phyloP scores from a whole-genome alignment of 2,113 vertebrate species.

The Nycticorax nycticorax region DNA sequence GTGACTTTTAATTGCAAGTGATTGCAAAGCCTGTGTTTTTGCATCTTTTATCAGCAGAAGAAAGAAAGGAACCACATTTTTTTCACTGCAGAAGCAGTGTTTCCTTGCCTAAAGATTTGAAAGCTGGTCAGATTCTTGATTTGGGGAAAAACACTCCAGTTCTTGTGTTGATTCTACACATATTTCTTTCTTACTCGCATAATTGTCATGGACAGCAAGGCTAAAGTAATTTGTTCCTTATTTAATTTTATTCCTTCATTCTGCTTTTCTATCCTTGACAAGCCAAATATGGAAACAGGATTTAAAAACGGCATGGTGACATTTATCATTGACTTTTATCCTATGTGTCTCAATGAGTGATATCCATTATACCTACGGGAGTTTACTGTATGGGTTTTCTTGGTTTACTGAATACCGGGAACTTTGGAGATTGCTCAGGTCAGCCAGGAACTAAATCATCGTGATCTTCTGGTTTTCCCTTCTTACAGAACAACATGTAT shows the following conservation, averaged over 20 bases:
- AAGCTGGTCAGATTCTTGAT: neutral
- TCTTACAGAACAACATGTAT: neutral
- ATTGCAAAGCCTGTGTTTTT: neutral
- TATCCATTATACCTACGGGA: neutral
- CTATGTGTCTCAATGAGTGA: accelerated
- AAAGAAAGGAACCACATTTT: neutral
- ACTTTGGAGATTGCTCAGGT: neutral
- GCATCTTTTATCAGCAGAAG: neutral
- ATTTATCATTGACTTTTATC: neutral
- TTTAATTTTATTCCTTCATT: neutral
- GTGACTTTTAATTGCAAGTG: neutral
- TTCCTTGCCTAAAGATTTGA: neutral
- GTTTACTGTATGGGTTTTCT: neutral
- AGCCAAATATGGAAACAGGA: neutral
- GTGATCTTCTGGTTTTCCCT: neutral
- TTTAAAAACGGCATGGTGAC: neutral
- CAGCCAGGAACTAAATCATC: neutral
- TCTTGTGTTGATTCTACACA: neutral
- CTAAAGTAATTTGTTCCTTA: neutral
- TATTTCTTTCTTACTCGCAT: neutral
- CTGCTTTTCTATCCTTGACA: neutral
- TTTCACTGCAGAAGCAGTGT: neutral
- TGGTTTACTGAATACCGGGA: neutral
- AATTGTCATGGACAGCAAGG: neutral
- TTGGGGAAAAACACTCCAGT: neutral